phyloP scores from a whole-genome alignment of 2,797 vertebrate genomes.

The Pseudochirops cupreus region DNA sequence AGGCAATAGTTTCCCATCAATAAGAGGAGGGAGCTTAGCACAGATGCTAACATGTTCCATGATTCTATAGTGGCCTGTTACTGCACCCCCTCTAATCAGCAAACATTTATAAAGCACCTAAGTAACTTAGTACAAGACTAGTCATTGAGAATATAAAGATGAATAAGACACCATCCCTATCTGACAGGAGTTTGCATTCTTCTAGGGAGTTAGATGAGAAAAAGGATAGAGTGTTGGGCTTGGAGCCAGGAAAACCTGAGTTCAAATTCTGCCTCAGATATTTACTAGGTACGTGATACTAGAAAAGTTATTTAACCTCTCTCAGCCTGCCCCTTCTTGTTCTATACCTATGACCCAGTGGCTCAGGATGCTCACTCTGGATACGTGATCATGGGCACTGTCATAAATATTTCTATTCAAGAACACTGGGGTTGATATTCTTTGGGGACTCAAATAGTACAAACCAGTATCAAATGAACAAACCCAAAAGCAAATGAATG shows the following conservation, averaged over 20 bases:
- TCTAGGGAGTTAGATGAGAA: neutral
- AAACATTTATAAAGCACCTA: neutral
- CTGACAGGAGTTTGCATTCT: neutral
- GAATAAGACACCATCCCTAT: neutral
- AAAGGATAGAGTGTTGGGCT: neutral
- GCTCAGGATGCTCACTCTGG: neutral
- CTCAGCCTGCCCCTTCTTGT: neutral
- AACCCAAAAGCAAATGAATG: slow-evolving; percentile 50
- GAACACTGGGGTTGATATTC: slow-evolving; percentile 9
- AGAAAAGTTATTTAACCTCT: neutral
- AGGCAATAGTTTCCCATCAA: neutral
- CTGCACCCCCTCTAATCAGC: neutral
- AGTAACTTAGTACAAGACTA: neutral
- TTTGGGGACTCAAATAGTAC: slow-evolving; percentile 32
- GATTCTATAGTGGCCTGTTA: neutral
- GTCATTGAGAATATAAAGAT: neutral
- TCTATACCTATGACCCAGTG: neutral
- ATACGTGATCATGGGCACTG: neutral
- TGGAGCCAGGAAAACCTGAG: neutral
- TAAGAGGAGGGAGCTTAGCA: neutral
- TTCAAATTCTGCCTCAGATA: neutral
- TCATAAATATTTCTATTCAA: neutral
- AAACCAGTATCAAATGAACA: slow-evolving; percentile 28
- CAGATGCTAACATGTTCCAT: neutral
- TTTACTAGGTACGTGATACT: neutral